Evolutionary conservation across 2,113 vertebrate species (phyloP), one percentile per base, ranked within the genome.

Genomic region (Butastur rufipennis): DNA sequence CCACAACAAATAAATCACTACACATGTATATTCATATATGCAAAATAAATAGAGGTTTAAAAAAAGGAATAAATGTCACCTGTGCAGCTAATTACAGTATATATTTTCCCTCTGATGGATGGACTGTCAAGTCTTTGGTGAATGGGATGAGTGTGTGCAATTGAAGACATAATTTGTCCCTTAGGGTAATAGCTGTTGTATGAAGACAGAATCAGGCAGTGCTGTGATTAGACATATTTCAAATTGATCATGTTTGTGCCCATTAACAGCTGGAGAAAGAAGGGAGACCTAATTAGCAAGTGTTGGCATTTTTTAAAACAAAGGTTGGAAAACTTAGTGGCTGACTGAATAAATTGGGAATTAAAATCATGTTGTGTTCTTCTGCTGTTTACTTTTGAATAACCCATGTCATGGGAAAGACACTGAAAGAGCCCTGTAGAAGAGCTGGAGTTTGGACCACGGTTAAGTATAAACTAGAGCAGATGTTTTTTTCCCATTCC

Each of bases 201-300:
- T 68, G 67, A 86, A 68, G 71, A 83, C 23, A 83, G 83, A 86
- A 88, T 88, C 62, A 92, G 89, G 25, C 80, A 91, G 48, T 38
- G 25, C 14, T 93, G 67, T 91, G 86, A 86, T 88, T 84, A 86
- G 59, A 38, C 59, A 20, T 82, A 56, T 81, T 93, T 96, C 59
- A 94, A 81, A 81, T 36, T 93, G 80, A 50, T 26, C 48, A 14
- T 77, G 34, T 91, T 86, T 94, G 75, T 89, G 50, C 83, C 84
- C 72, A 70, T 93, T 86, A 91, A 65, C 68, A 89, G 92, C 81
- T 97, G 90, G 77, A 86, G 45, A 59, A 86, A 91, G 67, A 94
- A 89, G 40, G 20, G 63, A 91, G 38, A 53, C 42, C 52, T 95
- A 93, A 94, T 96, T 96, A 95, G 63, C 0, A 1, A 83, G 43